Conservation (phyloP, 35 echinoderm and acorn worm species). For the Hemicentrotus pulcherrimus region DNA sequence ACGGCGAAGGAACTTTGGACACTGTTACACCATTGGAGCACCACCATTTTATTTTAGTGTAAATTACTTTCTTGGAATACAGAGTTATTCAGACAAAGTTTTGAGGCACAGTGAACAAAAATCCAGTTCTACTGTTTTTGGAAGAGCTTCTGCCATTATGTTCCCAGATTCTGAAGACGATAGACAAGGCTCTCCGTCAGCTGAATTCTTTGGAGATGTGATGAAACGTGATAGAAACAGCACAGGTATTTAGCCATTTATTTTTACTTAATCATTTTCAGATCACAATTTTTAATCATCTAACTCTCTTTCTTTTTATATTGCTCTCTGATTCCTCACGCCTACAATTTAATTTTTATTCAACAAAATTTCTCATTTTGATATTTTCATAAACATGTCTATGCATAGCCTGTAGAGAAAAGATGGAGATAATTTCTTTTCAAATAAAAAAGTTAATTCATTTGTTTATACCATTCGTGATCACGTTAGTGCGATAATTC, state of each 20-base stretch:
- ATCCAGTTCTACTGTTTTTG: not conserved
- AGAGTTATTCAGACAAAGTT: not conserved
- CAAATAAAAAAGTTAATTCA: too few relatives aligned
- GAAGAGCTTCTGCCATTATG: not conserved
- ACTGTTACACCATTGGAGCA: not conserved
- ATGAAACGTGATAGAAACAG: not conserved
- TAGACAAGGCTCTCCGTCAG: not conserved
- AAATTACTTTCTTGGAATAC: not conserved
- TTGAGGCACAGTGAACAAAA: too few relatives aligned
- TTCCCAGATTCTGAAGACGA: not conserved
- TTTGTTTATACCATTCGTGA: too few relatives aligned
- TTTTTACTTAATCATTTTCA: too few relatives aligned
- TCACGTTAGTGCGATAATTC: too few relatives aligned
- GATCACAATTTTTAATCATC: not conserved
- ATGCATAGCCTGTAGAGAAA: too few relatives aligned
- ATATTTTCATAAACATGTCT: too few relatives aligned
- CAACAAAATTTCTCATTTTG: not conserved
- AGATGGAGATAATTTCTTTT: too few relatives aligned
- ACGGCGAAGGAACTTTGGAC: not conserved
- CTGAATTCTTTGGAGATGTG: slow-evolving; percentile 10
- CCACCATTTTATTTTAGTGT: not conserved
- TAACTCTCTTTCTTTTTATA: not conserved
- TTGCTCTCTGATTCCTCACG: not conserved
- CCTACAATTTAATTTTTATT: not conserved
- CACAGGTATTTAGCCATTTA: not conserved